phyloP scores from a whole-genome alignment of 1,140 invertebrate species.

The Platorchestia sp. region DNA sequence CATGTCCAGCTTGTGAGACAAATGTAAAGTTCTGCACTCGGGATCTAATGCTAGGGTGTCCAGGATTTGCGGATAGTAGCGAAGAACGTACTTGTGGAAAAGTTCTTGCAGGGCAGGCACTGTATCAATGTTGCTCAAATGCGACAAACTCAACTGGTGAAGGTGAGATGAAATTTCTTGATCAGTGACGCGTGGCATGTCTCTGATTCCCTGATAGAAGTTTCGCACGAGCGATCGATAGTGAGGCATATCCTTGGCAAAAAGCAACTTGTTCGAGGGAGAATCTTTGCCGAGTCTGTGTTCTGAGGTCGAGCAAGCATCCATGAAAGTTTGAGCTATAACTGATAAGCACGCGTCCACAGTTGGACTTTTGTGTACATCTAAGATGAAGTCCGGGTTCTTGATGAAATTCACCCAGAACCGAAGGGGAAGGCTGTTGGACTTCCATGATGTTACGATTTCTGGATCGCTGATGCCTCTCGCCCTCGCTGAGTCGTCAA shows the following conservation, averaged over 20 bases:
- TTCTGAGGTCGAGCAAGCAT: conserved; percentile 74
- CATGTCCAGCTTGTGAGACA: conserved; percentile 68
- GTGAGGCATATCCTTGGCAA: conserved; percentile 91
- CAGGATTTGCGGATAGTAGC: conserved; percentile 91
- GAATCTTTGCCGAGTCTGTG: conserved; percentile 82
- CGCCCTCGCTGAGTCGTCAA: conserved; percentile 89
- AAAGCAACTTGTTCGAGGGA: conserved; percentile 93
- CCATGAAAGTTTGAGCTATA: conserved; percentile 97
- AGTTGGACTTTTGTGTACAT: conserved; percentile 92
- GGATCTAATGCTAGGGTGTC: conserved; percentile 78
- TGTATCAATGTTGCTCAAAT: conserved; percentile 89
- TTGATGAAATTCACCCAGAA: conserved; percentile 99
- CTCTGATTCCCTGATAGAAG: conserved; percentile 88
- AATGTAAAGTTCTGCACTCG: conserved; percentile 65
- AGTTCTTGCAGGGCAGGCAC: conserved; percentile 92
- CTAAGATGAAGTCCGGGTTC: conserved; percentile 97
- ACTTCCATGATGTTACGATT: conserved; percentile 95
- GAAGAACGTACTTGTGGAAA: conserved; percentile 93
- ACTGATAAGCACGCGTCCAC: conserved; percentile 94
- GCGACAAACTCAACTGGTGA: conserved; percentile 89
- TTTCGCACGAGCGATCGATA: conserved; percentile 79
- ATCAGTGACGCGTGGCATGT: conserved; percentile 89
- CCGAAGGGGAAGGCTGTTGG: conserved; percentile 85
- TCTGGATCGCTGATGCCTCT: conserved; percentile 76
- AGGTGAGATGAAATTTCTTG: conserved; percentile 93